Base-by-base conservation (phyloP, 2,797 vertebrate genomes). In the Lagodon rhomboides region DNA sequence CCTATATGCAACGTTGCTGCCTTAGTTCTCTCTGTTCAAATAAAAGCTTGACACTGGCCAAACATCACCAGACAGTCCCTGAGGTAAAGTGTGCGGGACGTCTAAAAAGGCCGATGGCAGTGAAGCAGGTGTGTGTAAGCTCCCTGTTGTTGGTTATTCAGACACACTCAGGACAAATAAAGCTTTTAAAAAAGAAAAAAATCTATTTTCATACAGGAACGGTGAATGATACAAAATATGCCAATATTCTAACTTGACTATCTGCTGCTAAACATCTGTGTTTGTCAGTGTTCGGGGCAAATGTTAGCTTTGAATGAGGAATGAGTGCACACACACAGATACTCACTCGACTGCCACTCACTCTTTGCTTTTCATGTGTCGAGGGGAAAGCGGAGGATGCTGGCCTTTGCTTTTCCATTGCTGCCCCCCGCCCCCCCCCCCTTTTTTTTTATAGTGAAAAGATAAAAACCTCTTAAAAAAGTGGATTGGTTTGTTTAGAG, bases 241-340 rank as follows among this genome's bases (percentile, higher is more conserved):
- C 91, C 90, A 87, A 91, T 91, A 94, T 92, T 91, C 87, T 91
- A 90, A 89, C 87, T 82, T 73, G 82, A 89, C 80, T 90, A 90
- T 92, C 91, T 94, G 94, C 94, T 95, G 94, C 94, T 94, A 94
- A 92, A 94, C 93, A 90, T 92, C 87, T 90, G 93, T 94, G 91
- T 92, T 92, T 94, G 94, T 95, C 89, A 81, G 80, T 91, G 89
- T 95, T 92, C n/a, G 70, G 87, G 71, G 92, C 92, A 93, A 93
- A 93, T 88, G 91, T 92, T 92, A 87, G 89, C 85, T 92, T 92
- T 92, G 90, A 90, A 91, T 92, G 93, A 86, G 73, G 75, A 87
- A 80, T 82, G 82, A 91, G 91, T 87, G 85, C 80, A 85, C 73
- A 90, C 86, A 90, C 90, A 93, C 94, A 93, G 92, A 95, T 94